Evolutionary conservation across 2,797 vertebrate species (phyloP), one percentile per base, ranked within the genome.

Genomic region (Amblyopsis hoosieri): DNA sequence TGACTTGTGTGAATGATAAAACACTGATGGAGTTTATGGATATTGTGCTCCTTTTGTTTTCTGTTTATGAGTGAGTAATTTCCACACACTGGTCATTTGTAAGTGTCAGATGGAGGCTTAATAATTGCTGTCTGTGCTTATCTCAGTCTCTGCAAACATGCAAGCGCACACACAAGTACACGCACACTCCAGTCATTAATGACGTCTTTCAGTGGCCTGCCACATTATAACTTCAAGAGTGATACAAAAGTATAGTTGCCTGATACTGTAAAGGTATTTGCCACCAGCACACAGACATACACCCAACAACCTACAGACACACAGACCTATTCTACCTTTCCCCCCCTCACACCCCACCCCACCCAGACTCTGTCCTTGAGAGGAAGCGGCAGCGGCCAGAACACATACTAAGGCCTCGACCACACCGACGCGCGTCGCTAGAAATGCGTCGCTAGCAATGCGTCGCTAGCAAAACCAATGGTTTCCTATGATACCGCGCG

Each of bases 341-440:
- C 48, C 54, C 54, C 13, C 48, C 53, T 23, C 23, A 23, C 23
- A 23, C 8, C n/a, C 12, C 65, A 37, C 52, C 11, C 53, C 11
- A 71, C 61, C 66, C 57, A 75, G 72, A 70, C 67, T 71, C 23
- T 60, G 84, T 78, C 82, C 79, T 83, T 87, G 85, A 76, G 72
- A 75, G 58, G 58, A 12, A 29, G 57, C 81, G 74, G 77, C 70
- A 62, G 72, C 76, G 74, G 52, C 75, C 56, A 69, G 54, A 71
- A 61, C 78, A 72, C 78, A 88, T 85, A 76, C 74, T 80, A 86
- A 23, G 23, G 23, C 0, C 23, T 23, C 23, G 23, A 23, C 23
- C 23, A 23, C 23, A 23, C 23, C 2, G 3, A 23, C 3, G 3
- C 3, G 23, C 3, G 23, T 23, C 23, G 3, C 23, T 23, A 23